A percentile compares a stretch with the other conserved stretches of the same genome.
These are phyloP conservation scores for Heliconius congener DNA, from an alignment of 1,140 invertebrate species.

Conservation along the genomic window DNA sequence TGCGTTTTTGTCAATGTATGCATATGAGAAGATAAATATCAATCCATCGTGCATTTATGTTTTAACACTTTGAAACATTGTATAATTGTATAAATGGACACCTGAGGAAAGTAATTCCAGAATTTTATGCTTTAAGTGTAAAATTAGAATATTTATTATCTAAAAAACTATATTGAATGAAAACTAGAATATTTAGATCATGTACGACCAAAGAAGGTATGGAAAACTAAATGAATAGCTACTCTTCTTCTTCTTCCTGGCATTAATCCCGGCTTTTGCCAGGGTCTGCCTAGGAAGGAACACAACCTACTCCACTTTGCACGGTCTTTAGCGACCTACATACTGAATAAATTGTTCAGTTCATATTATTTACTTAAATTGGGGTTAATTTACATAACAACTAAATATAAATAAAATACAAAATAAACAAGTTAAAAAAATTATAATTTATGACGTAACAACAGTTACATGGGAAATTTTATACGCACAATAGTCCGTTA, in stretches of 20 bases:
- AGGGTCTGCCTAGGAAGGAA: too few species aligned
- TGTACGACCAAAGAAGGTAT: not conserved
- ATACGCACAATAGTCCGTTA: constrained; percentile 65
- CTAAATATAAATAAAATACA: not conserved
- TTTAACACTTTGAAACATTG: constrained; percentile 13
- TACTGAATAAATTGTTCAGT: too few species aligned
- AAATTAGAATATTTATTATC: constrained; percentile 3
- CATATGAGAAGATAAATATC: not conserved
- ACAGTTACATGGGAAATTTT: constrained; percentile 50
- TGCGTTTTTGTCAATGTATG: too few species aligned
- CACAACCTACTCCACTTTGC: too few species aligned
- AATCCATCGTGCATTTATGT: not conserved
- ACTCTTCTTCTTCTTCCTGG: too few species aligned
- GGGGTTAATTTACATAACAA: too few species aligned
- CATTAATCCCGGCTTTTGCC: too few species aligned
- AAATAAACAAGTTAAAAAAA: not conserved
- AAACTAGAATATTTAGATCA: not conserved
- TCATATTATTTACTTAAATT: too few species aligned
- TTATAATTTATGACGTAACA: constrained; percentile 22
- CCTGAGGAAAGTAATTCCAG: constrained; percentile 24
- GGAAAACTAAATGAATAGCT: not conserved
- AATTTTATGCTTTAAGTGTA: constrained; percentile 1
- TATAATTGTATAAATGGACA: constrained; percentile 1
- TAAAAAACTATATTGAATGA: not conserved
- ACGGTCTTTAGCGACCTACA: too few species aligned